Percentiles rank a stretch among this genome's conserved stretches.
phyloP scores from a whole-genome alignment of 1,140 invertebrate species.

The Drosophila tani region DNA sequence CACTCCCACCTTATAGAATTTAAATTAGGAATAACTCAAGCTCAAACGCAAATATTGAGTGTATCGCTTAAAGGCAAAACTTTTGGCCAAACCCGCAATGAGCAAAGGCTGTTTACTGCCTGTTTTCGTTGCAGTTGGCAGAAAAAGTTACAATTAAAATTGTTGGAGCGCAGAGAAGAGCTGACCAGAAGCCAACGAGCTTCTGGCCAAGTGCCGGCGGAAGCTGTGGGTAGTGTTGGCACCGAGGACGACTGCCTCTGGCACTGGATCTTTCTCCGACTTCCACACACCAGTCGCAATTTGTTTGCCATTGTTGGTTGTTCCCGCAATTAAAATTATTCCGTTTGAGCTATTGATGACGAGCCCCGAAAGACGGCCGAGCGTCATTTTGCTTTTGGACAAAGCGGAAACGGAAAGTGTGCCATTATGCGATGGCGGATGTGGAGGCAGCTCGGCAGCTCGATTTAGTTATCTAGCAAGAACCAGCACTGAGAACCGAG shows the following conservation, averaged over 20 bases:
- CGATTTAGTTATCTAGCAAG: slow-evolving; percentile 70
- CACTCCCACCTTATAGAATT: background rate
- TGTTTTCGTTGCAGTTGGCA: slow-evolving; percentile 91
- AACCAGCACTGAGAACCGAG: slow-evolving; percentile 10
- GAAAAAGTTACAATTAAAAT: slow-evolving; percentile 88
- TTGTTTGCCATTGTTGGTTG: slow-evolving; percentile 70
- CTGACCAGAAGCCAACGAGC: slow-evolving; percentile 51
- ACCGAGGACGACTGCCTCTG: background rate
- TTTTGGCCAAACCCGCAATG: slow-evolving; percentile 47
- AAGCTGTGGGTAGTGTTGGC: slow-evolving; percentile 91
- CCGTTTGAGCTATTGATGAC: slow-evolving; percentile 61
- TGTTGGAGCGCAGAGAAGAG: slow-evolving; percentile 89
- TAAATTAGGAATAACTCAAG: background rate
- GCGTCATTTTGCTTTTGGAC: slow-evolving; percentile 56
- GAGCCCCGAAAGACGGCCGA: slow-evolving; percentile 14
- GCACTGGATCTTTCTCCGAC: background rate
- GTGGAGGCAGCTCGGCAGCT: slow-evolving; percentile 32
- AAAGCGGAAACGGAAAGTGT: slow-evolving; percentile 76
- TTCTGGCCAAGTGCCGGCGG: slow-evolving; percentile 86
- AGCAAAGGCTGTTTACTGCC: slow-evolving; percentile 86
- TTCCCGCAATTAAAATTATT: slow-evolving; percentile 78
- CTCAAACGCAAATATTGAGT: slow-evolving; percentile 13
- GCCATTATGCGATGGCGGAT: slow-evolving; percentile 62
- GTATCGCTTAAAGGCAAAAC: slow-evolving; percentile 6
- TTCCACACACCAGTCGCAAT: slow-evolving; percentile 82